phyloP scores from a whole-genome alignment of 2,888 invertebrate species.

The Dynastes hyllus region DNA sequence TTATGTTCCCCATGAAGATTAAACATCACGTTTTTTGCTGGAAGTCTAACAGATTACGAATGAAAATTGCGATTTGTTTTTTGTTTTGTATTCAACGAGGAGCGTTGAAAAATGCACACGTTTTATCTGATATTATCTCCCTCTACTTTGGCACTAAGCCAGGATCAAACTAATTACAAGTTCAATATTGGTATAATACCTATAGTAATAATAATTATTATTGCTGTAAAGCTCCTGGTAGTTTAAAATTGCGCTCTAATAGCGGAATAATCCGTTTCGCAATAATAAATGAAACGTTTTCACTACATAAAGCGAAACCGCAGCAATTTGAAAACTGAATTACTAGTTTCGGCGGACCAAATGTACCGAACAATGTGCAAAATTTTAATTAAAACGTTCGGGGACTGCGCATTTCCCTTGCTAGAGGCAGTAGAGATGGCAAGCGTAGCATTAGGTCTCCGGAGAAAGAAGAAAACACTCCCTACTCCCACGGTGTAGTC shows the following conservation, averaged over 20 bases:
- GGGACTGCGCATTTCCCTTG: slow-evolving; percentile 34
- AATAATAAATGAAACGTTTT: slow-evolving; percentile 47
- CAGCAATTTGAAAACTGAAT: slow-evolving; percentile 51
- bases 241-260: slow-evolving; percentile 27
- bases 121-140: neutral
- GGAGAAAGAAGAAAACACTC: neutral
- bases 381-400: slow-evolving; percentile 55
- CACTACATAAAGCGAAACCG: slow-evolving; percentile 47
- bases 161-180: neutral
- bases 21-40: no score
- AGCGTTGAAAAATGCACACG: neutral
- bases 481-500: slow-evolving; percentile 9
- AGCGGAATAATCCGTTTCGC: slow-evolving; percentile 44
- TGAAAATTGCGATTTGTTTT: no score
- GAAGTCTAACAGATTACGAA: no score
- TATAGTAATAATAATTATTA: slow-evolving; percentile 26
- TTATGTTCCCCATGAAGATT: no score
- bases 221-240: neutral
- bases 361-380: slow-evolving; percentile 54
- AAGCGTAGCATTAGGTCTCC: neutral
- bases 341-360: slow-evolving; percentile 50
- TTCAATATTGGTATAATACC: slow-evolving; percentile 20
- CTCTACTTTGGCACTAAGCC: neutral
- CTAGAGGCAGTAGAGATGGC: neutral
- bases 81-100: no score